These are phyloP conservation scores for Aethina tumida DNA, from an alignment of 1,140 invertebrate species.

Conservation along the genomic window DNA sequence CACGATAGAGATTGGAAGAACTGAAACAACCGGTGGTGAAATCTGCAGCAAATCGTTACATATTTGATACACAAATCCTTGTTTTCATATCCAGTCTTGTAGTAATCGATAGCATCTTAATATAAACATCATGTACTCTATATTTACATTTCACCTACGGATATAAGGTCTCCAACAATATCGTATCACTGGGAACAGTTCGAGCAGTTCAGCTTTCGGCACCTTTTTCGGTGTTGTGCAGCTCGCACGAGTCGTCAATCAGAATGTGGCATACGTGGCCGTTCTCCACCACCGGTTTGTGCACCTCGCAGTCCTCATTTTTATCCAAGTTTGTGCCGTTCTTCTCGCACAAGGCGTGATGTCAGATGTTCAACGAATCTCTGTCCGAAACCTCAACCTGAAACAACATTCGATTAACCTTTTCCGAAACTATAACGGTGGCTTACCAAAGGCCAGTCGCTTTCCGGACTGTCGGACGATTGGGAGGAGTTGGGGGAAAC, in stretches of 20 bases:
- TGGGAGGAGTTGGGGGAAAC: conserved; percentile 15
- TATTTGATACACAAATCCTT: too few species aligned
- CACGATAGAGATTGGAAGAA: too few species aligned
- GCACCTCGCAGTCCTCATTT: conserved; percentile 17
- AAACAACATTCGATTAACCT: neutral
- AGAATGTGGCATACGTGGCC: conserved; percentile 22
- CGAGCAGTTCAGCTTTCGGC: conserved; percentile 10
- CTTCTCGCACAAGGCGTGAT: conserved; percentile 30
- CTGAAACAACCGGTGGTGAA: too few species aligned
- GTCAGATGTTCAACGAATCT: conserved; percentile 33
- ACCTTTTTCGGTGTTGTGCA: conserved; percentile 17
- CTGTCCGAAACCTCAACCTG: conserved; percentile 25
- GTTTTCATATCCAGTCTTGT: too few species aligned
- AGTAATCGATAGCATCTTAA: too few species aligned
- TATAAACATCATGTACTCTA: too few species aligned
- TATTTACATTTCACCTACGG: too few species aligned
- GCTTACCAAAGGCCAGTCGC: conserved; percentile 31
- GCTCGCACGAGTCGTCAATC: conserved; percentile 16
- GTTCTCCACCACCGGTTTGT: conserved; percentile 18
- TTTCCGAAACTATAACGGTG: conserved; percentile 1
- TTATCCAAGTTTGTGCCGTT: conserved; percentile 20
- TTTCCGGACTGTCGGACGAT: conserved; percentile 30
- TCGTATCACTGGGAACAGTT: neutral
- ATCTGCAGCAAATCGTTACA: too few species aligned
- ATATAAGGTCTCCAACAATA: neutral